These are phyloP conservation scores for Nemotelus nigrinus DNA, from an alignment of 2,888 invertebrate genomes.

Conservation along the genomic window DNA sequence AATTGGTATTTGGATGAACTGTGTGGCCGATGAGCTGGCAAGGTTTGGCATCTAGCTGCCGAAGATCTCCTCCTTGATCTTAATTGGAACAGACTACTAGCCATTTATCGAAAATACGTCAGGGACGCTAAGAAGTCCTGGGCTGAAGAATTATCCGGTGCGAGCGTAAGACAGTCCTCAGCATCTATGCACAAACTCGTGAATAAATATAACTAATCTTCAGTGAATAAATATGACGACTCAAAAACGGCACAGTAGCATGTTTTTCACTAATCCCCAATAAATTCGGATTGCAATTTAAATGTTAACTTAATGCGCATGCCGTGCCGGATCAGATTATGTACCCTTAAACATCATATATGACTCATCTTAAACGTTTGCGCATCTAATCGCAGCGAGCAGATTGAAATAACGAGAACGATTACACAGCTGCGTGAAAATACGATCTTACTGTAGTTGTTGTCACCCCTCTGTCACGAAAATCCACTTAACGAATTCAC, in stretches of 20 bases:
- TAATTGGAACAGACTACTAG: no score
- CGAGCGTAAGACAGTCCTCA: no score
- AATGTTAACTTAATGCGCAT: conserved; percentile 41
- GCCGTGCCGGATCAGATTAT: conserved; percentile 44
- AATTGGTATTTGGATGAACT: no score
- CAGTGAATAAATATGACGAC: not conserved
- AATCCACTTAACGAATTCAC: conserved; percentile 44
- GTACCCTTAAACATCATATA: not conserved
- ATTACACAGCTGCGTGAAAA: conserved; percentile 39
- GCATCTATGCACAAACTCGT: no score
- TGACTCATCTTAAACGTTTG: not conserved
- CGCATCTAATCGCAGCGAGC: not conserved
- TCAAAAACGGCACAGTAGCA: conserved; percentile 27
- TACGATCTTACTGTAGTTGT: conserved; percentile 18
- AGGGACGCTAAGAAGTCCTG: no score
- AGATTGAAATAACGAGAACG: conserved; percentile 39
- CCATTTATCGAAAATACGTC: no score
- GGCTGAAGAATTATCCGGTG: no score
- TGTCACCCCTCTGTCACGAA: conserved; percentile 40
- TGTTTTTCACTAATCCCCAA: conserved; percentile 22
- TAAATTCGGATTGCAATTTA: conserved; percentile 26
- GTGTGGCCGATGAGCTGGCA: no score
- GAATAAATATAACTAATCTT: no score
- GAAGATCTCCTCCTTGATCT: no score
- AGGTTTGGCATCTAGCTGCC: no score